Evolutionary conservation across 2,888 invertebrate species (phyloP).

Genomic region (Ophraella communa): DNA sequence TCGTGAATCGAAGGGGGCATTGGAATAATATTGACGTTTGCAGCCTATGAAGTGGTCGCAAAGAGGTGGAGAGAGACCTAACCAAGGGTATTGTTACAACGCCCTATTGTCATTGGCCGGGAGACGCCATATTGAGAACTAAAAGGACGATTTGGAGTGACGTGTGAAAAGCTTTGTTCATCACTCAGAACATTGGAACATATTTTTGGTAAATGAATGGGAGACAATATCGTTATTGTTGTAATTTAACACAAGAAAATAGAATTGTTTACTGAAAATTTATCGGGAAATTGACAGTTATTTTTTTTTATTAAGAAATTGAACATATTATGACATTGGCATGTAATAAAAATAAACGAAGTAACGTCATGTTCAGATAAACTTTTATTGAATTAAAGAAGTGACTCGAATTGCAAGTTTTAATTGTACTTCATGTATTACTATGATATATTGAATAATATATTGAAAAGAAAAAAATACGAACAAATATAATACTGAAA

Average conservation of each 20-base stretch:
- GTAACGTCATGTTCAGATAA: too few species aligned
- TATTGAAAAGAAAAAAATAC: too few species aligned
- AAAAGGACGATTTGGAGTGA: conserved; percentile 14
- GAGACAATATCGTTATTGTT: not conserved
- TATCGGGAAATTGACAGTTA: not conserved
- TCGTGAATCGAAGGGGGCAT: conserved; percentile 44
- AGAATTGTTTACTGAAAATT: too few species aligned
- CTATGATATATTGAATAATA: too few species aligned
- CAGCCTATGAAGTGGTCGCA: conserved; percentile 55
- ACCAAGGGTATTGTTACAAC: conserved; percentile 35
- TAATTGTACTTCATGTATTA: too few species aligned
- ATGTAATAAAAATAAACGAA: too few species aligned
- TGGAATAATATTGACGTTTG: conserved; percentile 54
- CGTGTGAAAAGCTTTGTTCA: conserved; percentile 12
- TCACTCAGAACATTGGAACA: not conserved
- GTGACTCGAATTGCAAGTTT: too few species aligned
- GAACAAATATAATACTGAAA: too few species aligned
- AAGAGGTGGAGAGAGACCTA: conserved; percentile 42
- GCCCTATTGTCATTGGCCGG: conserved; percentile 51
- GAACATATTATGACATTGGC: too few species aligned
- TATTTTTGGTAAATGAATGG: not conserved
- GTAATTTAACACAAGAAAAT: too few species aligned
- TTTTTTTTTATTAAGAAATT: too few species aligned
- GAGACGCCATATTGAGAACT: conserved; percentile 52
- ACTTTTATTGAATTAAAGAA: too few species aligned